Conservation (phyloP, 1,140 invertebrate genomes). For the Lordiphosa stackelbergi region DNA sequence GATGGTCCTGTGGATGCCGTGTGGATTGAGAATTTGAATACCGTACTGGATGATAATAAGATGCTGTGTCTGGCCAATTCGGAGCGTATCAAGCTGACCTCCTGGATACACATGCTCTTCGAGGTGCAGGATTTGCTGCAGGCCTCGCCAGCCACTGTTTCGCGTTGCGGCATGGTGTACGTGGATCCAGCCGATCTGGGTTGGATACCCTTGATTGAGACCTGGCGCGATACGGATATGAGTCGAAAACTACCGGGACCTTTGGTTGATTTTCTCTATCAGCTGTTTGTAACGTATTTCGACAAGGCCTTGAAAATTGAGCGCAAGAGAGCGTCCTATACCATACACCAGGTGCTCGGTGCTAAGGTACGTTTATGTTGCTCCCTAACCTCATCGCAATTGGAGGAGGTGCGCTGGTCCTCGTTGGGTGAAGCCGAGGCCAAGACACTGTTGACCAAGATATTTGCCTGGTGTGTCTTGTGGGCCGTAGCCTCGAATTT, state of each 20-base stretch:
- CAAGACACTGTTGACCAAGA: conserved; percentile 59
- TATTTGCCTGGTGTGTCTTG: conserved; percentile 77
- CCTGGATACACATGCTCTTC: conserved; percentile 90
- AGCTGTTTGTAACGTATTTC: conserved; percentile 82
- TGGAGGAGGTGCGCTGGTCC: conserved; percentile 76
- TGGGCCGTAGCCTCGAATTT: conserved; percentile 92
- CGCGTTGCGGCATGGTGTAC: conserved; percentile 92
- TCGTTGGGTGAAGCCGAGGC: conserved; percentile 28
- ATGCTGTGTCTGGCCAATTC: conserved; percentile 92
- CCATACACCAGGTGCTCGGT: conserved; percentile 87
- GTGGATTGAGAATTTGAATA: conserved; percentile 98
- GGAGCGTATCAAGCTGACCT: conserved; percentile 92
- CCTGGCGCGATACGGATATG: conserved; percentile 84
- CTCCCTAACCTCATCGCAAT: conserved; percentile 83
- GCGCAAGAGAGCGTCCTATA: conserved; percentile 81
- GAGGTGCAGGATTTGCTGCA: conserved; percentile 92
- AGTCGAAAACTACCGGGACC: conserved; percentile 79
- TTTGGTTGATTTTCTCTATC: conserved; percentile 79
- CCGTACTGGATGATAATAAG: conserved; percentile 95
- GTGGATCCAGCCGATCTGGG: conserved; percentile 89
- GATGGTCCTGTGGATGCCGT: conserved; percentile 96
- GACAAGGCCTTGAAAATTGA: conserved; percentile 83
- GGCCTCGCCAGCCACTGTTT: conserved; percentile 93
- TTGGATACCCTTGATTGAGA: conserved; percentile 88
- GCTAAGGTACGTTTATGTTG: conserved; percentile 88